These are phyloP conservation scores for Mus spretus DNA, from an alignment of 2,797 vertebrate genomes.

Conservation along the genomic window DNA sequence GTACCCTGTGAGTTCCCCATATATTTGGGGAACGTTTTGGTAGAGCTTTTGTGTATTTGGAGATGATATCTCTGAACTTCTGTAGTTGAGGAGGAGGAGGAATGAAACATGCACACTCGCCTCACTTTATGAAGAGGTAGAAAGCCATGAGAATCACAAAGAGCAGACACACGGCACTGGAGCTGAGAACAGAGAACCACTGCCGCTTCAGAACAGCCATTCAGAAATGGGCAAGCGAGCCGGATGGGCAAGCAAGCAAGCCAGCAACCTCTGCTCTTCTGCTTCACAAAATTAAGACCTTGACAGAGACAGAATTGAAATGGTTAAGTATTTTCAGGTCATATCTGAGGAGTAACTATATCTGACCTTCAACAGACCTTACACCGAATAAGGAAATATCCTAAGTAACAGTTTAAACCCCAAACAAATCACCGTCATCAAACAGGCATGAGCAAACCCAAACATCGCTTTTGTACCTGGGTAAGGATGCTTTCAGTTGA, in stretches of 20 bases:
- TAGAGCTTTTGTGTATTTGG: neutral
- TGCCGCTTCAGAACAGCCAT: neutral
- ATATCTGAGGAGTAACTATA: no score
- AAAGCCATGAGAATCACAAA: neutral
- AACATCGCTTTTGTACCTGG: neutral
- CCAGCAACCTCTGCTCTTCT: neutral
- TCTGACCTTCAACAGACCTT: neutral
- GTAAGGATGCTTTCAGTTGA: neutral
- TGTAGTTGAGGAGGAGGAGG: neutral
- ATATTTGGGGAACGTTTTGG: neutral
- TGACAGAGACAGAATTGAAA: neutral
- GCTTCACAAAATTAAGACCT: neutral
- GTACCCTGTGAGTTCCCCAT: neutral
- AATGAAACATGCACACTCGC: neutral
- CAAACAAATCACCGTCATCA: neutral
- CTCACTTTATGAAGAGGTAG: neutral
- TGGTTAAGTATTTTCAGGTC: neutral
- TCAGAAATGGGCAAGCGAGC: neutral
- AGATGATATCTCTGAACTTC: neutral
- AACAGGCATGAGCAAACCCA: neutral
- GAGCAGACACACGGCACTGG: neutral
- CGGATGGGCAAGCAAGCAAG: neutral
- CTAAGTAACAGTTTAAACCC: neutral
- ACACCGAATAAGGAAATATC: neutral
- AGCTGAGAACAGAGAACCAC: neutral